phyloP scores from a whole-genome alignment of 2,888 invertebrate species.

The Prenolepis imparis region DNA sequence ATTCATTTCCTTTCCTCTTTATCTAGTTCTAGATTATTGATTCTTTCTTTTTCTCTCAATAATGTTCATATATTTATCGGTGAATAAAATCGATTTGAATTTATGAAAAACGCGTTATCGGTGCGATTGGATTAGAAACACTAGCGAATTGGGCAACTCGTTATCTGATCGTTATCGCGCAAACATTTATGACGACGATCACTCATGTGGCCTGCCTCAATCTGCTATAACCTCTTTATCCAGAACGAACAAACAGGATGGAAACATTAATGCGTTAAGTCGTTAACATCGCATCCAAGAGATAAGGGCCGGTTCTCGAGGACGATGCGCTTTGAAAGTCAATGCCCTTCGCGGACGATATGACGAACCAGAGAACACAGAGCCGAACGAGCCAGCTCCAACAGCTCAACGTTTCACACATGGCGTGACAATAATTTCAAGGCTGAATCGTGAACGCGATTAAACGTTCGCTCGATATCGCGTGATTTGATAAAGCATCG shows the following conservation, averaged over 20 bases:
- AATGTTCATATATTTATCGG: background rate
- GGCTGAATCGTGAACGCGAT: background rate
- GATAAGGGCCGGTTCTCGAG: constrained; percentile 56
- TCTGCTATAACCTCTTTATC: constrained; percentile 8
- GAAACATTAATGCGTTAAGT: constrained; percentile 46
- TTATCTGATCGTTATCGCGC: background rate
- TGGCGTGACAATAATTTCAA: constrained; percentile 32
- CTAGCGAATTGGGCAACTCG: background rate
- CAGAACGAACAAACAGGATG: constrained; percentile 36
- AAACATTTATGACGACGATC: background rate
- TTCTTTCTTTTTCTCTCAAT: background rate
- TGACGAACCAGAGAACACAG: constrained; percentile 72
- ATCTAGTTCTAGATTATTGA: background rate
- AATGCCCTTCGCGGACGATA: constrained; percentile 73
- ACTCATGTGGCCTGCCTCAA: constrained; percentile 26
- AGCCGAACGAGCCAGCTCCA: constrained; percentile 60
- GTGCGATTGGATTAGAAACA: background rate
- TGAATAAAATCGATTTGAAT: background rate
- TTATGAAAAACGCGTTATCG: background rate
- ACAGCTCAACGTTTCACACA: constrained; percentile 45
- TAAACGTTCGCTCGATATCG: constrained; percentile 37
- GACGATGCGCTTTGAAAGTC: constrained; percentile 73
- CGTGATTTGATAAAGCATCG: background rate
- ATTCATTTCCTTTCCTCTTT: no score
- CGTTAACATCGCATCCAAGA: constrained; percentile 21